A percentile compares a stretch with the other conserved stretches of the same genome.
These are phyloP conservation scores for Hoplias malabaricus DNA, from an alignment of 2,113 vertebrate genomes.

Conservation along the genomic window DNA sequence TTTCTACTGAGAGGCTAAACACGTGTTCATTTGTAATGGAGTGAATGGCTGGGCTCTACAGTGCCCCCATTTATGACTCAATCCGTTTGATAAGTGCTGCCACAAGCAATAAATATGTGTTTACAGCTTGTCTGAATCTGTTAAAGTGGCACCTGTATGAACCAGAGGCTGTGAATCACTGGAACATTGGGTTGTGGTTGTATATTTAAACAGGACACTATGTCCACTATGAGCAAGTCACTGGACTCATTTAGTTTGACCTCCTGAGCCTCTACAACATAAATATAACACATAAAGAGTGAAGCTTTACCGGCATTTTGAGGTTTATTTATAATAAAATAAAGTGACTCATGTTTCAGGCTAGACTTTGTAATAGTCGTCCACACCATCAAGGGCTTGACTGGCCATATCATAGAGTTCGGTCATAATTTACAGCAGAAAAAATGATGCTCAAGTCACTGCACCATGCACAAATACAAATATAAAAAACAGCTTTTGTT, in stretches of 20 bases:
- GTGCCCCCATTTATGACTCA: not conserved
- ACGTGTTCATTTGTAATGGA: not conserved
- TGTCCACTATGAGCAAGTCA: not conserved
- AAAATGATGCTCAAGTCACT: too few species aligned
- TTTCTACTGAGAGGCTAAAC: too few species aligned
- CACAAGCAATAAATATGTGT: constrained; percentile 11
- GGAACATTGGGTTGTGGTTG: not conserved
- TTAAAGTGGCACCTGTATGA: constrained; percentile 12
- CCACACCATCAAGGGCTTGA: too few species aligned
- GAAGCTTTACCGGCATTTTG: too few species aligned
- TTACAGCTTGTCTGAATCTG: constrained; percentile 12
- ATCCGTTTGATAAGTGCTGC: not conserved
- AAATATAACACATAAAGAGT: too few species aligned
- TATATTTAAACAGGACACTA: not conserved
- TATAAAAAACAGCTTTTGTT: too few species aligned
- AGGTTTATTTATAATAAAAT: too few species aligned
- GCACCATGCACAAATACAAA: too few species aligned
- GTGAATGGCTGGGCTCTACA: not conserved
- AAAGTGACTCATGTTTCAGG: too few species aligned
- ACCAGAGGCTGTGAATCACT: constrained; percentile 23
- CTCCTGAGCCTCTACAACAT: not conserved
- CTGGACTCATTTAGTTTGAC: not conserved
- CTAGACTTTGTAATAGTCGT: too few species aligned
- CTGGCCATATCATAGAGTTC: too few species aligned
- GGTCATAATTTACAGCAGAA: too few species aligned